Base-by-base conservation (phyloP, 2,888 invertebrate species). In the Cosmorhoe ocellata region DNA sequence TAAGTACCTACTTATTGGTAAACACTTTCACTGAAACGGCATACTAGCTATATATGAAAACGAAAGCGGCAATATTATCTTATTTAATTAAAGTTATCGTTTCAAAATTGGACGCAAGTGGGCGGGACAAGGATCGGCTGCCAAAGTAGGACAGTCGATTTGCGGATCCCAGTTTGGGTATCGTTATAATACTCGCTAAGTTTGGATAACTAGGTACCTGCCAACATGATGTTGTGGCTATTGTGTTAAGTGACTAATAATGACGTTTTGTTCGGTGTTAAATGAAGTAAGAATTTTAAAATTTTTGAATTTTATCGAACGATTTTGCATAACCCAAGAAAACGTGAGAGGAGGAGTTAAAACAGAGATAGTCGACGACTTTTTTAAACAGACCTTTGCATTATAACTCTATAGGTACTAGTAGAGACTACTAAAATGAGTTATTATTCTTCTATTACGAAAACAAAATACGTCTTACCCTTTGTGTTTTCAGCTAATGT, bases 61-160 rank as follows among this genome's bases (percentile, higher is more conserved):
- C n/a, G 39, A 41, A 41, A 31, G 40, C 11, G 11, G 11, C 10
- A 30, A 30, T n/a, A 22, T 40, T 40, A 31, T 14, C 27, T 27
- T 14, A 38, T 12, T 38, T 13, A 26, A 10, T 22, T 31, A 18
- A 22, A 9, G 26, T 52, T 50, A 52, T 59, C 52, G 54, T 48
- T 55, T 54, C 49, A 58, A 55, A 54, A 49, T 36, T 52, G 50
- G 52, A 41, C 32, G 8, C 31, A 14, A 30, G 64, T 61, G 53
- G 61, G 61, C 51, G 59, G 42, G 2, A 56, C 54, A 58, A 51
- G 58, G 53, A 54, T 42, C 28, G 49, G 14, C 31, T 6, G 40
- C 40, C 52, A 41, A 62, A 57, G 61, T 61, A 57, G 58, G 53
- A 54, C 55, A 50, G 51, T 55, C 51, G 61, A 61, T 59, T 56